Evolutionary conservation across 2,797 vertebrate genomes (phyloP), one percentile per base, ranked within the genome.

Genomic region (Setipinna tenuifilis): DNA sequence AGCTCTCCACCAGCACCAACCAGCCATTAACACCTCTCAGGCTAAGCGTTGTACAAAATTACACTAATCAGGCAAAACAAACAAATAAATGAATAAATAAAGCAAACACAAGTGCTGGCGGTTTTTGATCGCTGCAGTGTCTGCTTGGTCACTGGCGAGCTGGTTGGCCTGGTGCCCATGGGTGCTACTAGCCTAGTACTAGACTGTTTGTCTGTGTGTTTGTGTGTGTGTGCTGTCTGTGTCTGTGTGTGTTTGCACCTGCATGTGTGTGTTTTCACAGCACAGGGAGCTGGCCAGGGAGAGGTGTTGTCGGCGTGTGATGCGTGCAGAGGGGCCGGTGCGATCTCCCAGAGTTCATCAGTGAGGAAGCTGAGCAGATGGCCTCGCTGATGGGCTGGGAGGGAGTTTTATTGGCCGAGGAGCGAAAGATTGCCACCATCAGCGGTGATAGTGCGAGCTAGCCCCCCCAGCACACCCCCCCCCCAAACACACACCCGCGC

Each of bases 331-430:
- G 83, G 88, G 58, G 86, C 86, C 44, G 82, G 85, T 82, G 25
- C 59, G 71, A 82, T 88, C 87, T 89, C 87, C 88, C 88, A 85
- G 86, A 87, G 83, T 86, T 88, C 87, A 86, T 91, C 87, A 89
- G 87, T 48, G 83, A 58, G 83, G 85, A 87, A 87, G 84, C 86
- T 62, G 58, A 90, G 87, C 90, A 91, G 90, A 90, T 91, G 89
- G 89, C 85, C 46, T 54, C 41, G 83, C 83, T 89, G 87, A 90
- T 89, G 88, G 87, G 84, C 88, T 68, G 81, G 84, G 62, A 86
- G 84, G 44, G 50, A 65, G 44, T 61, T 71, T 82, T 81, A 71
- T 82, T 87, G 81, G 78, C 41, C 82, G 68, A 46, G 44, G 35
- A 46, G 85, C 85, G 82, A 87, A 71, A 62, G 87, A 80, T 82